phyloP scores from a whole-genome alignment of 2,888 invertebrate species.

The Kryphioiulus occultus region DNA sequence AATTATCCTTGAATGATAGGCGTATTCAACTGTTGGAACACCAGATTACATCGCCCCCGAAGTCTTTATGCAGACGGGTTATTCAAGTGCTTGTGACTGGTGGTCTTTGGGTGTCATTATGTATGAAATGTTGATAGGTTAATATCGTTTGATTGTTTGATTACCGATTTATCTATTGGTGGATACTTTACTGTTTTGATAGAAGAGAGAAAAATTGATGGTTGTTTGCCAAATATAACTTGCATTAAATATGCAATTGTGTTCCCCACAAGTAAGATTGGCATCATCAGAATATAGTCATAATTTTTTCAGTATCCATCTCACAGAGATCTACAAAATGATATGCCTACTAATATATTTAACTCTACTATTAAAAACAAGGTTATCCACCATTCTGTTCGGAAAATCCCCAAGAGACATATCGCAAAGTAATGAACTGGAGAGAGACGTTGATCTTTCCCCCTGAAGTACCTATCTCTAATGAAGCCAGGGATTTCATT shows the following conservation, averaged over 20 bases:
- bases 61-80: constrained; percentile 95
- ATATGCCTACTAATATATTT: not conserved
- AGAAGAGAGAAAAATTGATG: not conserved
- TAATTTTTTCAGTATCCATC: not conserved
- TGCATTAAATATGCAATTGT: too few species aligned
- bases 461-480: constrained; percentile 98
- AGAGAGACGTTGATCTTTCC: constrained; percentile 97
- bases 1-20: constrained; percentile 60
- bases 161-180: not conserved
- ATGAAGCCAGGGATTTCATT: constrained; percentile 95
- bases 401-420: constrained; percentile 97
- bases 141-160: constrained; percentile 55
- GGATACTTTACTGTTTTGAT: not conserved
- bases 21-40: constrained; percentile 79
- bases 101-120: constrained; percentile 99
- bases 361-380: constrained; percentile 57
- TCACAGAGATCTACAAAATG: not conserved
- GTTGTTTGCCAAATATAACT: not conserved
- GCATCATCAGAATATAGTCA: not conserved
- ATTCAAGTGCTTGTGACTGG: constrained; percentile 98
- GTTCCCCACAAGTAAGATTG: too few species aligned
- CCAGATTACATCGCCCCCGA: constrained; percentile 99
- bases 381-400: constrained; percentile 99
- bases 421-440: constrained; percentile 99
- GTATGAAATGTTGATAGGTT: constrained; percentile 99